phyloP scores from a whole-genome alignment of 2,797 vertebrate species.

The Peromyscus eremicus region DNA sequence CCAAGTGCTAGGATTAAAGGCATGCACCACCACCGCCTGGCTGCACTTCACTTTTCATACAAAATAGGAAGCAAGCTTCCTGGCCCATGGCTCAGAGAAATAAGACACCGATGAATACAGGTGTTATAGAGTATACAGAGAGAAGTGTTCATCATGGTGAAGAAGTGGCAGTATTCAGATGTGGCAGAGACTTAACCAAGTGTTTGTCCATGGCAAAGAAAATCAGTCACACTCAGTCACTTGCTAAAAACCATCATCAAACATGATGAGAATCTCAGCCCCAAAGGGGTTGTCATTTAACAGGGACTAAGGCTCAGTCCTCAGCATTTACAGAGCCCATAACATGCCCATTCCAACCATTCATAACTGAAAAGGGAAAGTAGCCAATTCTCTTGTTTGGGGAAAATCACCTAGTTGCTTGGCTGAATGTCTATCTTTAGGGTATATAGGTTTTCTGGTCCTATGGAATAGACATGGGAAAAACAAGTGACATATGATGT shows the following conservation, averaged over 20 bases:
- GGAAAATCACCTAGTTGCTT: background rate
- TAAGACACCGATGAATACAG: background rate
- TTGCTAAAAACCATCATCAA: background rate
- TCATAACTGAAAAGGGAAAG: background rate
- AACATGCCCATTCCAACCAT: background rate
- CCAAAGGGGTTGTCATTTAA: background rate
- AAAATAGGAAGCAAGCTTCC: constrained; percentile 6
- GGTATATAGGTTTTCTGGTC: background rate
- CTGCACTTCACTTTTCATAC: background rate
- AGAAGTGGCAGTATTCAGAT: background rate
- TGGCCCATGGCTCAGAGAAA: background rate
- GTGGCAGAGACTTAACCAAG: background rate
- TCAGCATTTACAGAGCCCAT: background rate
- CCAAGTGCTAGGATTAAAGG: too few species aligned
- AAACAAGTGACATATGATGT: background rate
- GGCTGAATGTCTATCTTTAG: constrained; percentile 2
- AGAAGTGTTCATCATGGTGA: background rate
- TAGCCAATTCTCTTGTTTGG: background rate
- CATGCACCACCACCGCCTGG: too few species aligned
- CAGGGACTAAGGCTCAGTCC: background rate
- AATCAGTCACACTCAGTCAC: too few species aligned
- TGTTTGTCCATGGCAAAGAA: background rate
- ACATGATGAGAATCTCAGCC: background rate
- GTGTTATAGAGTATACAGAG: background rate
- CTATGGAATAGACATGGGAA: background rate